Evolutionary conservation across 2,113 vertebrate species (phyloP).

Genomic region (Atrichornis clamosus): DNA sequence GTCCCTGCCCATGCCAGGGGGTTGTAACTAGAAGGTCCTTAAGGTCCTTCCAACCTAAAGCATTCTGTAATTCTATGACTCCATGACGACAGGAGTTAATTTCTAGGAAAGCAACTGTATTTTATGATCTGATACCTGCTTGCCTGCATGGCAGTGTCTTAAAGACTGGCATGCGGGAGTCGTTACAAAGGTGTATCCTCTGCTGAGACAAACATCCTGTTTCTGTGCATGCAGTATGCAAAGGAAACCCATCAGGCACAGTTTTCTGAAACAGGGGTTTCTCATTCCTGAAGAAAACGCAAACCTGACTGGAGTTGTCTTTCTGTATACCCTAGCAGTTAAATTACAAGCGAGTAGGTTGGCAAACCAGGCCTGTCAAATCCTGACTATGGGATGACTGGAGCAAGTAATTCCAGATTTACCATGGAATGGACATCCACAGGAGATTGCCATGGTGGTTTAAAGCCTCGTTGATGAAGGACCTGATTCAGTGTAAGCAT

Average conservation of each 20-base stretch:
- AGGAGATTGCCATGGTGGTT: background rate
- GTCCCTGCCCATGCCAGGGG: background rate
- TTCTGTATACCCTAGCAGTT: background rate
- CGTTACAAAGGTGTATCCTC: background rate
- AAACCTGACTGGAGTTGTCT: background rate
- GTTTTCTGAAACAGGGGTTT: background rate
- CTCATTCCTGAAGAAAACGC: background rate
- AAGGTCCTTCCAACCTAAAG: background rate
- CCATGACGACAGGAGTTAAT: background rate
- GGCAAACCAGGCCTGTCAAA: background rate
- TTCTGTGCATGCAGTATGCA: background rate
- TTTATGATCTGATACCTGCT: background rate
- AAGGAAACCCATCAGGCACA: background rate
- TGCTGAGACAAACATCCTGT: background rate
- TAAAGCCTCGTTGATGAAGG: conserved; percentile 1
- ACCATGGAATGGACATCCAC: background rate
- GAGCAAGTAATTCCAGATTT: conserved; percentile 17
- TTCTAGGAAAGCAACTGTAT: background rate
- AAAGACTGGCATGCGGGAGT: background rate
- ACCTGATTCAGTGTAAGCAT: background rate
- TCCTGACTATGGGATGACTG: background rate
- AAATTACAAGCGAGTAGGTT: background rate
- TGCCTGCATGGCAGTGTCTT: background rate
- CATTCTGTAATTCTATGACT: background rate
- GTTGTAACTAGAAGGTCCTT: background rate